Percentiles rank a stretch among this genome's conserved stretches.
Evolutionary conservation across 2,888 invertebrate genomes (phyloP).

Genomic region (Julus scanicus): DNA sequence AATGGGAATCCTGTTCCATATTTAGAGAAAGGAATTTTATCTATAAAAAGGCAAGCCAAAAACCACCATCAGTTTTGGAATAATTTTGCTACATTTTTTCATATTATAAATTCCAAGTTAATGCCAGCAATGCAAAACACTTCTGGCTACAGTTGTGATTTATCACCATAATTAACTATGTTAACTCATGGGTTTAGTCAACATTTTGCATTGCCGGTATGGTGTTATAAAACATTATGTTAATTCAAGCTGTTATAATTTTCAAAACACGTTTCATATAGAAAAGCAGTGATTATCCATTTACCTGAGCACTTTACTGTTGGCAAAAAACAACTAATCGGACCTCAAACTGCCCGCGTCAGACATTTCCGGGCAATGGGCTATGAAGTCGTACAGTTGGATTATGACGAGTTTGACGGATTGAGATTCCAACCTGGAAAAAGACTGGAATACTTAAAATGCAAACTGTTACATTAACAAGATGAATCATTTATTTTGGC

Average conservation of each 20-base stretch:
- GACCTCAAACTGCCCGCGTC: slow-evolving; percentile 74
- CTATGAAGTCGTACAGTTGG: slow-evolving; percentile 73
- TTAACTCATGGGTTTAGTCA: too few species aligned
- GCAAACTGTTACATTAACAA: slow-evolving; percentile 18
- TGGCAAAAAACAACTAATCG: slow-evolving; percentile 70
- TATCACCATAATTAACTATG: too few species aligned
- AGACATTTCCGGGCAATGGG: slow-evolving; percentile 75
- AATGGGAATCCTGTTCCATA: slow-evolving; percentile 46
- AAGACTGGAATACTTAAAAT: background rate
- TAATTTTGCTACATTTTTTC: too few species aligned
- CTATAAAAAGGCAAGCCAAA: slow-evolving; percentile 46
- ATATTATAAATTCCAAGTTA: too few species aligned
- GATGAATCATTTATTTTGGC: slow-evolving; percentile 5
- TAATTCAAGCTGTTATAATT: background rate
- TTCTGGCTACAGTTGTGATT: too few species aligned
- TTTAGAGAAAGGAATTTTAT: slow-evolving; percentile 36
- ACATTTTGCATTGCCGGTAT: too few species aligned
- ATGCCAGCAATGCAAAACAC: too few species aligned
- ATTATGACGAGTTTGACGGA: slow-evolving; percentile 70
- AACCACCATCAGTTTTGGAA: too few species aligned
- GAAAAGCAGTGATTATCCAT: slow-evolving; percentile 72
- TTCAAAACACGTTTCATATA: background rate
- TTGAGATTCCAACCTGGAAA: slow-evolving; percentile 61
- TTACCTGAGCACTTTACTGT: slow-evolving; percentile 76
- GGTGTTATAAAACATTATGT: too few species aligned